Evolutionary conservation across 2,797 vertebrate species (phyloP), one percentile per base, ranked within the genome.

Genomic region (Lemur catta): DNA sequence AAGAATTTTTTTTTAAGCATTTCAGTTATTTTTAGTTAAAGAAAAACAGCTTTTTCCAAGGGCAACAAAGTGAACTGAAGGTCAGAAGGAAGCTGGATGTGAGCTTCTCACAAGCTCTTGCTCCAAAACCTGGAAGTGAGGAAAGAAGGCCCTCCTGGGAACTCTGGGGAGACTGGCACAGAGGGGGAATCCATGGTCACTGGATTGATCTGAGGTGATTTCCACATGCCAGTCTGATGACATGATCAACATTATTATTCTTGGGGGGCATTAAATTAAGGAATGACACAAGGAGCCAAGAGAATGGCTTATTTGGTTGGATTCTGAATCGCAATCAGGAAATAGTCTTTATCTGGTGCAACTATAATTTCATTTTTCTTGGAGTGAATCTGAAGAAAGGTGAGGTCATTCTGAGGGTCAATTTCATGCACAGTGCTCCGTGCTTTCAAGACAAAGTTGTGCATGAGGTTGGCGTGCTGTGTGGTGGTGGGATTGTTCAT

Each of bases 331-430:
- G 99, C 99, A 92, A 99, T 99, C 98, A 99, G 97, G 98, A 99
- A 99, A 97, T 99, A 99, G 98, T 99, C 99, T 98, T 99, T 99
- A 98, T 99, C 99, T 99, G 99, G 99, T 65, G 99, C 99, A 55
- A 99, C 99, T 99, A 99, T 99, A 98, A 99, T 99, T 97, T 99
- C 99, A 0, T 99, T 99, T 98, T 99, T 99, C 99, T 99, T 99
- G 98, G 99, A 99, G 93, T 99, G 99, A 96, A 99, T 98, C 0
- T 99, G 98, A 85, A 99, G 99, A 98, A 99, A 99, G 0, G 99
- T 99, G 95, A 99, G 99, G 98, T 99, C 99, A 6, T 99, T 99
- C 98, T 99, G 99, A 43, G 99, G 99, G 95, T 99, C 99, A 0
- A 99, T 99, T 97, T 99, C 99, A 43, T 99, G 98, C 59, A 99